These are phyloP conservation scores for Dendrolimus houi DNA, from an alignment of 2,888 invertebrate genomes.

Conservation along the genomic window DNA sequence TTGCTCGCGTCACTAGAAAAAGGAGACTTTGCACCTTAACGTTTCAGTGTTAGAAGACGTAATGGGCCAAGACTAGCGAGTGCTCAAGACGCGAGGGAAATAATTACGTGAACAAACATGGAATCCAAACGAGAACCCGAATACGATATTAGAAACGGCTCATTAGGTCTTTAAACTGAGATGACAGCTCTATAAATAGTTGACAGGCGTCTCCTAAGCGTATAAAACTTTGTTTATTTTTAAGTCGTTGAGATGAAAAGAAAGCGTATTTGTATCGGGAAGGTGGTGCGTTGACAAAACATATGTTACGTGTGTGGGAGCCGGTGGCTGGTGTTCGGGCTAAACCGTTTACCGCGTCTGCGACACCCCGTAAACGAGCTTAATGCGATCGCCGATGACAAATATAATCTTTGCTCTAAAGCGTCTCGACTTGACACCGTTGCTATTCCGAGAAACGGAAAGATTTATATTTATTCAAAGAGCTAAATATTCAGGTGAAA, in stretches of 20 bases:
- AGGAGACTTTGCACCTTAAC: background rate
- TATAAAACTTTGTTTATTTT: slow-evolving; percentile 52
- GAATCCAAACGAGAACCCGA: slow-evolving; percentile 53
- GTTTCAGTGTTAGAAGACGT: background rate
- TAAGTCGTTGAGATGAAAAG: slow-evolving; percentile 38
- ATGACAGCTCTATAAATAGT: slow-evolving; percentile 70
- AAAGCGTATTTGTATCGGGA: slow-evolving; percentile 39
- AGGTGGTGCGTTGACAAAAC: slow-evolving; percentile 54
- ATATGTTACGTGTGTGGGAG: slow-evolving; percentile 53
- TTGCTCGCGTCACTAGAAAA: no score
- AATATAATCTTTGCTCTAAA: slow-evolving; percentile 72
- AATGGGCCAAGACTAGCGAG: slow-evolving; percentile 2
- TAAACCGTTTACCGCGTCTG: slow-evolving; percentile 58
- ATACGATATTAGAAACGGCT: slow-evolving; percentile 66
- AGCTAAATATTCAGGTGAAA: slow-evolving; percentile 74
- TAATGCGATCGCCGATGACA: slow-evolving; percentile 67
- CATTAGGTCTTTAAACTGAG: slow-evolving; percentile 68
- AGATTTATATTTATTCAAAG: slow-evolving; percentile 73
- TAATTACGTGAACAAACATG: slow-evolving; percentile 62
- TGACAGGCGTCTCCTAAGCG: slow-evolving; percentile 36
- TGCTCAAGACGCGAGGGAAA: slow-evolving; percentile 28
- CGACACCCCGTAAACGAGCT: slow-evolving; percentile 60
- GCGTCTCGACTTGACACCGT: slow-evolving; percentile 66
- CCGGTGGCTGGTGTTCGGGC: slow-evolving; percentile 38
- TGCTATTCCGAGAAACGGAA: slow-evolving; percentile 69